Evolutionary conservation across 2,888 invertebrate species (phyloP).

Genomic region (Nomada ferruginata): DNA sequence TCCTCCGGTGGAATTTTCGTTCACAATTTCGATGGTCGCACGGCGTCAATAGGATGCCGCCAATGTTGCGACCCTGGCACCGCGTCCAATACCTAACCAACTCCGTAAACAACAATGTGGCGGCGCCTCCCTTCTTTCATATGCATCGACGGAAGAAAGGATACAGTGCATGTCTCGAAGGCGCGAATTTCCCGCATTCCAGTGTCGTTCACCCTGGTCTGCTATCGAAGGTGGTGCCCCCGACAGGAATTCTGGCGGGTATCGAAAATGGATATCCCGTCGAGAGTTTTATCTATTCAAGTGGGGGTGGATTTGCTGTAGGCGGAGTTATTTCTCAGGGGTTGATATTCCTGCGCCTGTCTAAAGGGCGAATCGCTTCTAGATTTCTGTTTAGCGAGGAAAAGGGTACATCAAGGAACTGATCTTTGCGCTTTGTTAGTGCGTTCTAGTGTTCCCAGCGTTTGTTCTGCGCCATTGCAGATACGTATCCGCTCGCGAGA

Average conservation of each 20-base stretch:
- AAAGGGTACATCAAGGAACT: too few species aligned
- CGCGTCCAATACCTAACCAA: background rate
- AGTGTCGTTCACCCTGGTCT: slow-evolving; percentile 33
- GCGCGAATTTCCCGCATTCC: slow-evolving; percentile 64
- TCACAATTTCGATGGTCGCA: slow-evolving; percentile 21
- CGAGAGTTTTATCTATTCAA: background rate
- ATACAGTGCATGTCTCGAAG: slow-evolving; percentile 14
- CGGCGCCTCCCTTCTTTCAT: slow-evolving; percentile 19
- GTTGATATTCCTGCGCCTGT: background rate
- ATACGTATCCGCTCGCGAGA: slow-evolving; percentile 4
- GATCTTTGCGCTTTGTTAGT: background rate
- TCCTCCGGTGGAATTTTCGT: slow-evolving; percentile 10
- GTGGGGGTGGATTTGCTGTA: too few species aligned
- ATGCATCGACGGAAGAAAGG: slow-evolving; percentile 16
- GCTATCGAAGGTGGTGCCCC: slow-evolving; percentile 59
- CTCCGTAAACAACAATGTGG: slow-evolving; percentile 2
- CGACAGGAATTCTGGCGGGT: slow-evolving; percentile 62
- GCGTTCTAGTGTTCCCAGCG: slow-evolving; percentile 22
- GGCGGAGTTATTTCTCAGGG: too few species aligned
- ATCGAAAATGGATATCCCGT: slow-evolving; percentile 47
- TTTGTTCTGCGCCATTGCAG: slow-evolving; percentile 35
- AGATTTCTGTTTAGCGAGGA: too few species aligned
- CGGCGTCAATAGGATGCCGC: slow-evolving; percentile 25
- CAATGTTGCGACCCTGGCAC: background rate
- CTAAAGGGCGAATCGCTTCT: too few species aligned